A percentile compares a stretch with the other conserved stretches of the same genome.
phyloP scores from a whole-genome alignment of 2,113 vertebrate genomes.

The Lepus americanus region DNA sequence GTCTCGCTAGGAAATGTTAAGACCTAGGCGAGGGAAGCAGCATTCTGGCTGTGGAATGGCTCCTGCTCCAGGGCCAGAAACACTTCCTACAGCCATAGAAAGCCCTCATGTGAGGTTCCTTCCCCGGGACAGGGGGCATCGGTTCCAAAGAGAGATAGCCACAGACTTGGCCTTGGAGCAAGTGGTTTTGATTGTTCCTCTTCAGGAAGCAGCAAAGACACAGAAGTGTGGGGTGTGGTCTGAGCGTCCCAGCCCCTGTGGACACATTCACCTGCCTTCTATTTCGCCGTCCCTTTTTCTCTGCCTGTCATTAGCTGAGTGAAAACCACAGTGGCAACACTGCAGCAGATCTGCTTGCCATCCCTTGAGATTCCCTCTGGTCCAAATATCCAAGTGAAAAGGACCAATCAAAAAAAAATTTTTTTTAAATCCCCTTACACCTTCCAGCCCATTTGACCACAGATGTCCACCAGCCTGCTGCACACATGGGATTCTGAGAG shows the following conservation, averaged over 20 bases:
- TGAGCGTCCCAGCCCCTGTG: not conserved
- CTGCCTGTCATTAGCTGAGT: not conserved
- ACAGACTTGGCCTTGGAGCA: not conserved
- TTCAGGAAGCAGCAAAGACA: slow-evolving; percentile 8
- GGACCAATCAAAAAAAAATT: too few relatives aligned
- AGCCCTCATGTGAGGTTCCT: not conserved
- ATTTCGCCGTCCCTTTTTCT: not conserved
- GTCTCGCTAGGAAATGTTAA: slow-evolving; percentile 81
- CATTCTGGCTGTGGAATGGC: slow-evolving; percentile 69
- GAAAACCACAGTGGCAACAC: not conserved
- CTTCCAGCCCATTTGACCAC: slow-evolving; percentile 79
- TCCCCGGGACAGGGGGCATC: accelerated
- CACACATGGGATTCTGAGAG: slow-evolving; percentile 79
- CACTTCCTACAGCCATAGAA: slow-evolving; percentile 63
- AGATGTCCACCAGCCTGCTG: slow-evolving; percentile 78
- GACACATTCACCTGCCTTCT: not conserved
- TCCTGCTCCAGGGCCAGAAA: slow-evolving; percentile 67
- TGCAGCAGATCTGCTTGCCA: not conserved
- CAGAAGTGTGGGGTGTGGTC: not conserved
- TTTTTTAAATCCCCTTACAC: slow-evolving; percentile 73
- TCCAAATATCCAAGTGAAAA: slow-evolving; percentile 69
- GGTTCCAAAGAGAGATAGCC: not conserved
- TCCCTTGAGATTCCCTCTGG: not conserved
- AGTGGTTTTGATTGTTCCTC: not conserved
- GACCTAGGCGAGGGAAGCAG: slow-evolving; percentile 73